Conservation (phyloP, 1,140 invertebrate genomes). For the Carposina sasakii region DNA sequence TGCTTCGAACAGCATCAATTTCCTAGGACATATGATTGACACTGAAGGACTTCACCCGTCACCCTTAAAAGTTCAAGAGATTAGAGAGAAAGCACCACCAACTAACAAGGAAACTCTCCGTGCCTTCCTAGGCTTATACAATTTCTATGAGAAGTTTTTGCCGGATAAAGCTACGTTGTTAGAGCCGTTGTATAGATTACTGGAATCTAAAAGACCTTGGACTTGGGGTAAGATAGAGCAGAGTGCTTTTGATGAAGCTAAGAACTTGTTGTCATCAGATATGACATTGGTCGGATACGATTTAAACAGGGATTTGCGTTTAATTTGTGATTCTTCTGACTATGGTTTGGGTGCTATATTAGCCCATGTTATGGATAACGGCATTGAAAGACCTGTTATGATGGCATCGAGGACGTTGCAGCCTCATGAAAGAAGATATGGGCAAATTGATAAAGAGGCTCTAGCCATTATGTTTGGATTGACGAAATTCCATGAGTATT, state of each 20-base stretch:
- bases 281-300: conserved; percentile 22
- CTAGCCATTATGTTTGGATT: conserved; percentile 55
- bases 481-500: conserved; percentile 48
- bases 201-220: conserved; percentile 21
- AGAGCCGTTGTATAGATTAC: conserved; percentile 24
- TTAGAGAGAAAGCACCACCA: conserved; percentile 21
- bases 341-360: conserved; percentile 5
- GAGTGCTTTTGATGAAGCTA: conserved; percentile 20
- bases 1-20: conserved; percentile 15
- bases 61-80: conserved; percentile 19
- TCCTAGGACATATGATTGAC: conserved; percentile 21
- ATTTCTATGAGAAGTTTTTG: conserved; percentile 29
- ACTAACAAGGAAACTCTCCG: conserved; percentile 19
- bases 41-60: conserved; percentile 14
- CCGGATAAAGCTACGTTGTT: conserved; percentile 18
- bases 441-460: conserved; percentile 40
- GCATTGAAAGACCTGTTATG: conserved; percentile 46
- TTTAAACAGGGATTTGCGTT: conserved; percentile 14
- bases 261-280: conserved; percentile 18
- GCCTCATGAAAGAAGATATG: conserved; percentile 19
- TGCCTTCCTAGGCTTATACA: conserved; percentile 27
- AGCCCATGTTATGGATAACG: conserved; percentile 21
- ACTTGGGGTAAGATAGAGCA: conserved; percentile 11
- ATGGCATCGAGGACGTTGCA: conserved; percentile 46
- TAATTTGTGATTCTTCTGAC: conserved; percentile 7